Percentiles rank a stretch among this genome's conserved stretches.
phyloP scores from a whole-genome alignment of 2,888 invertebrate genomes.

The Apotomis capreana region DNA sequence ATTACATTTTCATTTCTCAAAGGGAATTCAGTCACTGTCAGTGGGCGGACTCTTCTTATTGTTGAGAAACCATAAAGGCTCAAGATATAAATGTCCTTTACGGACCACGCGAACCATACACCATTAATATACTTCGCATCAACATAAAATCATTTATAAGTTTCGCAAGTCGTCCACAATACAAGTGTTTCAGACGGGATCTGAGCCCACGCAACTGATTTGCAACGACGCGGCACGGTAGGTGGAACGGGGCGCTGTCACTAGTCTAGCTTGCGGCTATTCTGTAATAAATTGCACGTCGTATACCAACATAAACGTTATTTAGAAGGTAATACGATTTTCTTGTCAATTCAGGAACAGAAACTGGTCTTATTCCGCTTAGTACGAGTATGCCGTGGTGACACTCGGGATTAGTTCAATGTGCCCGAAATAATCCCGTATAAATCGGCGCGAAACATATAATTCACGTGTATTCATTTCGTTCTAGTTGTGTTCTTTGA shows the following conservation, averaged over 20 bases:
- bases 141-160: slow-evolving; percentile 61
- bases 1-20: slow-evolving; percentile 29
- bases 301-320: slow-evolving; percentile 28
- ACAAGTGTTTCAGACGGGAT: slow-evolving; percentile 65
- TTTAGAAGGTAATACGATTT: slow-evolving; percentile 28
- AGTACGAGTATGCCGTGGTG: no score
- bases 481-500: no score
- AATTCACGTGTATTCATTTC: no score
- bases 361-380: slow-evolving; percentile 7
- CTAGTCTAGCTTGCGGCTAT: slow-evolving; percentile 46
- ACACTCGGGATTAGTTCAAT: no score
- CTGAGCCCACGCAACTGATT: slow-evolving; percentile 79
- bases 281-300: slow-evolving; percentile 39
- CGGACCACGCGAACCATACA: slow-evolving; percentile 44
- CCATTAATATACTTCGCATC: slow-evolving; percentile 69
- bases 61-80: slow-evolving; percentile 27
- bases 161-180: slow-evolving; percentile 62
- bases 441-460: no score
- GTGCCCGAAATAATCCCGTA: no score
- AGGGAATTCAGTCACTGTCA: slow-evolving; percentile 26
- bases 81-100: slow-evolving; percentile 35
- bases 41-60: slow-evolving; percentile 36
- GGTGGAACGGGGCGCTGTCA: slow-evolving; percentile 64
- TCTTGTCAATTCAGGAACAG: slow-evolving; percentile 27
- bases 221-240: slow-evolving; percentile 63